A percentile compares a stretch with the other conserved stretches of the same genome.
These are phyloP conservation scores for Holothuria glaberrima DNA, from an alignment of 35 echinoderm and acorn worm species.

Conservation along the genomic window DNA sequence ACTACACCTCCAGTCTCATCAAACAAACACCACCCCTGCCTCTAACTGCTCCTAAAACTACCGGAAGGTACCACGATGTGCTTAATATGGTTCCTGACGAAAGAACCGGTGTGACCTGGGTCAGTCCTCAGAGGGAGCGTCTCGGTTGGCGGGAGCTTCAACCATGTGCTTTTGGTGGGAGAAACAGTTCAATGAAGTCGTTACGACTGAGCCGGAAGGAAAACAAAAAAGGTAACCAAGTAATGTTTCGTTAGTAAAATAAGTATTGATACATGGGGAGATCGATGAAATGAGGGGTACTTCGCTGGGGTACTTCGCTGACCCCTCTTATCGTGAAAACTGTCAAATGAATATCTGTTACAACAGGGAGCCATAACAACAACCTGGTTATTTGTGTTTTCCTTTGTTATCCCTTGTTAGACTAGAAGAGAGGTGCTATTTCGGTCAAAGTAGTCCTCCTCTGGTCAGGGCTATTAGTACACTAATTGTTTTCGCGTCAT, in stretches of 20 bases:
- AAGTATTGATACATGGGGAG: no score
- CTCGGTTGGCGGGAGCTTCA: conserved; percentile 27
- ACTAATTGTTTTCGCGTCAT: no score
- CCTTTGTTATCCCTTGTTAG: no score
- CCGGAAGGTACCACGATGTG: conserved; percentile 27
- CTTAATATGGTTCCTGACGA: neutral
- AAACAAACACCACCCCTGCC: neutral
- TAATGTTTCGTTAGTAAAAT: neutral
- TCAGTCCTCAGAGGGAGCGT: conserved; percentile 20
- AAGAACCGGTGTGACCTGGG: conserved; percentile 28
- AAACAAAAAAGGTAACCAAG: conserved; percentile 21
- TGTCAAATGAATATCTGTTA: no score
- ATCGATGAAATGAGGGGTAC: neutral
- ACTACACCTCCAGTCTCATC: neutral
- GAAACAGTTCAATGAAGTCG: neutral
- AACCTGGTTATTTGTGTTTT: no score
- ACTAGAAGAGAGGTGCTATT: no score
- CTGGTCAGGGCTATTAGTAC: no score
- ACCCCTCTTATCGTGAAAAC: no score
- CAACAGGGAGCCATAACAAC: no score
- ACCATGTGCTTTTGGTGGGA: neutral
- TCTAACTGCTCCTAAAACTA: neutral
- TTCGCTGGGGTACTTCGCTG: no score
- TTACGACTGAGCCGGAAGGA: conserved; percentile 32
- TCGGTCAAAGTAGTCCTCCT: no score